These are phyloP conservation scores for Gambusia yucatana DNA, from an alignment of 2,797 vertebrate genomes.

Conservation along the genomic window DNA sequence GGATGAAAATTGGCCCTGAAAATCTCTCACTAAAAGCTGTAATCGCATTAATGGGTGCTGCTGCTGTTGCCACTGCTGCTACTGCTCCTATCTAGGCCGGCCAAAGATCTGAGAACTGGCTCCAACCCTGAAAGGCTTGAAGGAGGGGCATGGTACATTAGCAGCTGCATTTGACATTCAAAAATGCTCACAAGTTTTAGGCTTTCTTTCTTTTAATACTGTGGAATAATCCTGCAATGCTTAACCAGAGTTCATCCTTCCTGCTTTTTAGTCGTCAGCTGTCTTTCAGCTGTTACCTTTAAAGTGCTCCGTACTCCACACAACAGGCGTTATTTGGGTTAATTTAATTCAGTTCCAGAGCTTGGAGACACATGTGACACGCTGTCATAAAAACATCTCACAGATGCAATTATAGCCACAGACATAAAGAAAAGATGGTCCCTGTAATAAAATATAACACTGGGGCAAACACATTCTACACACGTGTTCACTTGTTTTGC, in stretches of 20 bases:
- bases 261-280: slow-evolving; percentile 49
- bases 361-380: slow-evolving; percentile 60
- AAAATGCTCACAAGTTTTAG: slow-evolving; percentile 54
- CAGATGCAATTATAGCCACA: slow-evolving; percentile 48
- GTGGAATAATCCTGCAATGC: slow-evolving; percentile 31
- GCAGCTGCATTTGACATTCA: slow-evolving; percentile 43
- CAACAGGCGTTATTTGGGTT: slow-evolving; percentile 73
- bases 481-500: slow-evolving; percentile 32
- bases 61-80: slow-evolving; percentile 28
- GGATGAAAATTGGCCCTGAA: slow-evolving; percentile 68
- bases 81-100: slow-evolving; percentile 57
- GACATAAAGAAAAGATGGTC: slow-evolving; percentile 25
- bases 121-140: slow-evolving; percentile 44
- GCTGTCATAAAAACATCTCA: slow-evolving; percentile 55
- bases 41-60: slow-evolving; percentile 75
- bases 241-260: slow-evolving; percentile 23
- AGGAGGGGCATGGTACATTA: slow-evolving; percentile 46
- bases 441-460: slow-evolving; percentile 44
- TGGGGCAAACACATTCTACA: slow-evolving; percentile 13
- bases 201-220: slow-evolving; percentile 31
- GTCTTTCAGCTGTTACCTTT: slow-evolving; percentile 58
- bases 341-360: slow-evolving; percentile 76
- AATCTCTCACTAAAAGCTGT: slow-evolving; percentile 76
- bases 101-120: slow-evolving; percentile 61
- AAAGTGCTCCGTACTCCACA: slow-evolving; percentile 47